Conservation (phyloP, 2,888 invertebrate species). For the Balanococcus diminutus region DNA sequence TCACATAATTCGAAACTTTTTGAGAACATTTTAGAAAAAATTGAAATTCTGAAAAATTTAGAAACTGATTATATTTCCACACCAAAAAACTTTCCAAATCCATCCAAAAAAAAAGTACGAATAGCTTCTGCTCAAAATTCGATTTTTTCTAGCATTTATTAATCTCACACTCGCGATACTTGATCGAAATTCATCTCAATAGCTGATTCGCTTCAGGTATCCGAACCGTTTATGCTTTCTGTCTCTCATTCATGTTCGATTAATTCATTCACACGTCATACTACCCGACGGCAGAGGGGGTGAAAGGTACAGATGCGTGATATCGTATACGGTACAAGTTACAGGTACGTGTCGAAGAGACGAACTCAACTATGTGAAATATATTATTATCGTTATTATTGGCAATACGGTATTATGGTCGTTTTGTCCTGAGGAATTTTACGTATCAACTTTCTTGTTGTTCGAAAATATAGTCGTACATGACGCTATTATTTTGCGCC, state of each 20-base stretch:
- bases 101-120: too few species aligned
- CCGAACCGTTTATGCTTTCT: background rate
- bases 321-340: background rate
- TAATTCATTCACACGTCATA: background rate
- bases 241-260: background rate
- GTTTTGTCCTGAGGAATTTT: slow-evolving; percentile 34
- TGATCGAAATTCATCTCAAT: too few species aligned
- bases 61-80: too few species aligned
- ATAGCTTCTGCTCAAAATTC: too few species aligned
- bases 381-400: slow-evolving; percentile 35
- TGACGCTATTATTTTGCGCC: background rate
- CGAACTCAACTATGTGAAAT: background rate
- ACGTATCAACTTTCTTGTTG: slow-evolving; percentile 32
- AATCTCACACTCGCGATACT: too few species aligned
- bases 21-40: too few species aligned
- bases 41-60: too few species aligned
- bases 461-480: slow-evolving; percentile 15
- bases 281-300: background rate
- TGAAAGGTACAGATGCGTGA: background rate
- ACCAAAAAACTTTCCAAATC: too few species aligned
- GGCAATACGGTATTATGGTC: slow-evolving; percentile 20
- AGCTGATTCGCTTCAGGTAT: background rate
- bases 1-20: too few species aligned
- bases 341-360: slow-evolving; percentile 3
- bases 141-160: too few species aligned